Percentiles rank a stretch among this genome's conserved stretches.
phyloP scores from a whole-genome alignment of 1,140 invertebrate genomes.

The Neodiprion fabricii region DNA sequence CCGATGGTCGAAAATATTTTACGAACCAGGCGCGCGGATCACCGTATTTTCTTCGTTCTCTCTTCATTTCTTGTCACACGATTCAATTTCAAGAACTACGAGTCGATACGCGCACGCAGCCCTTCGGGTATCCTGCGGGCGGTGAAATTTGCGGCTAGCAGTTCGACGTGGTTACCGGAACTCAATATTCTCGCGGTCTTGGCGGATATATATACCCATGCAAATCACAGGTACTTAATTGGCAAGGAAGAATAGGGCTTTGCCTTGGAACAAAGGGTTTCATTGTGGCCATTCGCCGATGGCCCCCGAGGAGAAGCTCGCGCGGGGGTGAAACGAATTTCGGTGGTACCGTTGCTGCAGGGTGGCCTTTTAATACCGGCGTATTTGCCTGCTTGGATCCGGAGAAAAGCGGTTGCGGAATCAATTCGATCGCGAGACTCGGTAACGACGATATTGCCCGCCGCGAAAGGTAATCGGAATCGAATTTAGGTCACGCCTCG shows the following conservation, averaged over 20 bases:
- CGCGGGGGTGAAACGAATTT: neutral
- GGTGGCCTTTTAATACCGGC: neutral
- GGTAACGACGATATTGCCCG: neutral
- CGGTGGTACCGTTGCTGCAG: neutral
- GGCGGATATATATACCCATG: neutral
- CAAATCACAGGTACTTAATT: slow-evolving; percentile 7
- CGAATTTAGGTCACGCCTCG: neutral
- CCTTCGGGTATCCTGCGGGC: no score
- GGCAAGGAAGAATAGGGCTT: slow-evolving; percentile 5
- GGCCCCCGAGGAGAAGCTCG: no score
- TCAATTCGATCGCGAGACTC: neutral
- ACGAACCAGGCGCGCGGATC: no score
- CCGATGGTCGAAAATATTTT: no score
- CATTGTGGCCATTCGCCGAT: neutral
- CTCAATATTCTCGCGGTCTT: neutral
- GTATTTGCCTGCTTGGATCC: no score
- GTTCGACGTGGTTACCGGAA: neutral
- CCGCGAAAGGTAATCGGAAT: neutral
- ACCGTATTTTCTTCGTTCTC: no score
- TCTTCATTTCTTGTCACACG: no score
- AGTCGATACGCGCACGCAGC: no score
- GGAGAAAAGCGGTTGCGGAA: no score
- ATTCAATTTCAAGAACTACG: no score
- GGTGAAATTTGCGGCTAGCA: neutral
- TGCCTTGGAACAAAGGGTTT: slow-evolving; percentile 4